phyloP scores from a whole-genome alignment of 2,113 vertebrate species.

The Lepus europaeus region DNA sequence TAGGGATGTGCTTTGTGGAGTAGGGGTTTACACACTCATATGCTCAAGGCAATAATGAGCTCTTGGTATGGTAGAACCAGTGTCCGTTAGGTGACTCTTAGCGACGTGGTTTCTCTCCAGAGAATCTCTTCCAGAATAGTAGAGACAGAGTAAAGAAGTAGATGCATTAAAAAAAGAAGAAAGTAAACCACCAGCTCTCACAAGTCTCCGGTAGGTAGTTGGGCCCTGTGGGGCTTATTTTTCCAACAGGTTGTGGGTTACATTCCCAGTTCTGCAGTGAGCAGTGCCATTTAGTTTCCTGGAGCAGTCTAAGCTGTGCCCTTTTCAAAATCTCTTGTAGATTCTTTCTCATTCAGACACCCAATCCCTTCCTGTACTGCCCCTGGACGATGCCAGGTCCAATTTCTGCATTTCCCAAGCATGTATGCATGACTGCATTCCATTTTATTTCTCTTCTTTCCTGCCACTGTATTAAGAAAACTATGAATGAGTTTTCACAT shows the following conservation, averaged over 20 bases:
- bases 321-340: neutral
- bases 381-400: neutral
- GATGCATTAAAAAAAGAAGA: neutral
- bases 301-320: accelerated
- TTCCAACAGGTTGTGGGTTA: accelerated
- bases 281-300: neutral
- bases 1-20: neutral
- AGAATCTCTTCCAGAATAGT: neutral
- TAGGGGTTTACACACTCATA: neutral
- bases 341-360: neutral
- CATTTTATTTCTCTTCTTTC: neutral
- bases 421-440: neutral
- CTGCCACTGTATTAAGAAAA: neutral
- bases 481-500: neutral
- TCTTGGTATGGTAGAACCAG: neutral
- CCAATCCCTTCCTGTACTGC: accelerated
- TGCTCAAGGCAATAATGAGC: neutral
- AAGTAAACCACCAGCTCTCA: neutral
- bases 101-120: accelerated
- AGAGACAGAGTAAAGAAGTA: neutral
- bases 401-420: neutral
- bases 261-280: too few species aligned
- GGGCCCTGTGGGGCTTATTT: neutral
- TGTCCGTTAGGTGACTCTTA: neutral
- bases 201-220: accelerated